Base-by-base conservation (phyloP, 2,113 vertebrate genomes). In the Todiramphus chloris region DNA sequence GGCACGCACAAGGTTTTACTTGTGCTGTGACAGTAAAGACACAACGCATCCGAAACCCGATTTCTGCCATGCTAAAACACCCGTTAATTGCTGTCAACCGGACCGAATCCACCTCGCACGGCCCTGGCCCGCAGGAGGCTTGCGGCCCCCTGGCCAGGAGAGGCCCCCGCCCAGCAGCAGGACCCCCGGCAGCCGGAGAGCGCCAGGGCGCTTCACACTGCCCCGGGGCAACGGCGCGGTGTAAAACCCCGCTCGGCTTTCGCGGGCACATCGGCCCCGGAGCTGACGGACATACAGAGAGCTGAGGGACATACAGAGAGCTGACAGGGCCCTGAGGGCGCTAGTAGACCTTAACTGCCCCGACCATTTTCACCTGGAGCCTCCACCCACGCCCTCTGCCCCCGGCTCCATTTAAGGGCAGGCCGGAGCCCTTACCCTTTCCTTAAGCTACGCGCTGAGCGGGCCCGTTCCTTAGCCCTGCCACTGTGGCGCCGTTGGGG, bases 391-490 rank as follows among this genome's bases (percentile, higher is more conserved):
- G 2, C 0, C 53, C 53, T 9, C 43, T 2, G 11, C 33, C 55
- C 11, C 33, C 8, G 11, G 15, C 41, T 33, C 44, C 16, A 9
- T 27, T 33, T 39, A 48, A 50, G 14, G 39, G 2, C 50, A 4
- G 44, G 18, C 7, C 0, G 30, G 2, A 7, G 11, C 6, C 11
- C 4, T n/a, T 0, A 0, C 4, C 1, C 0, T 4, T 16, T 5
- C 4, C 6, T 11, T 0, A 0, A 1, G 5, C 19, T 6, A 1
- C 13, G 0, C 2, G 3, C 2, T 0, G 16, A 17, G 23, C 4
- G 3, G n/a, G 16, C 4, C 4, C 2, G 17, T 1, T 16, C 13
- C 18, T 18, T 1, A 1, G 8, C 3, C 3, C 8, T 0, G 0
- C 12, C 20, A 7, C 25, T 1, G 13, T 0, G 2, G 17, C 2